A percentile compares a stretch with the other conserved stretches of the same genome.
These are phyloP conservation scores for Prenolepis imparis DNA, from an alignment of 2,888 invertebrate species.

Conservation along the genomic window DNA sequence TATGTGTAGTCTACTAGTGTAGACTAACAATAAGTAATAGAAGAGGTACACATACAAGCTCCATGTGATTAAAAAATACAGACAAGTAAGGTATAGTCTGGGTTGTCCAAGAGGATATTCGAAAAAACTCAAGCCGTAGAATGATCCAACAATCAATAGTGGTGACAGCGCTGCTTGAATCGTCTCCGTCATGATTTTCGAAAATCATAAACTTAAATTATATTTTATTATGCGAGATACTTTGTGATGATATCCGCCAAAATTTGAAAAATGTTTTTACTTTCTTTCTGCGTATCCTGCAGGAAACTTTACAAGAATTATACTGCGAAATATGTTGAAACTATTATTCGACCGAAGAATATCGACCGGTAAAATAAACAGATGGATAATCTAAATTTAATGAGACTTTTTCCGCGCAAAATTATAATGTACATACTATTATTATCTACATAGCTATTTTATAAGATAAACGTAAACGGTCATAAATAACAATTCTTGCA, in stretches of 20 bases:
- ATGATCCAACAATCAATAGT: background rate
- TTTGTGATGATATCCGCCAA: background rate
- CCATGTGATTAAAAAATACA: slow-evolving; percentile 5
- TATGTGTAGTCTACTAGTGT: background rate
- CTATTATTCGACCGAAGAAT: background rate
- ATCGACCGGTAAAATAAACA: background rate
- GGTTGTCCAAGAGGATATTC: slow-evolving; percentile 23
- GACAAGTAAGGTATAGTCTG: background rate
- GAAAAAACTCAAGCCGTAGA: background rate
- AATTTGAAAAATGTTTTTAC: background rate
- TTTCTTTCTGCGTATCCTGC: background rate
- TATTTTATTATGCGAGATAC: background rate
- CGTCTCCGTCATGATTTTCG: background rate
- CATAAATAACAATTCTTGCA: background rate
- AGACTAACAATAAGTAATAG: background rate
- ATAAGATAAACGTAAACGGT: background rate
- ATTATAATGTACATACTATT: too few species aligned
- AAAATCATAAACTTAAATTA: background rate
- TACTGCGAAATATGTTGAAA: background rate
- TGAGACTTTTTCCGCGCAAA: background rate
- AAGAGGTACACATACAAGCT: background rate
- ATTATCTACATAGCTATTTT: background rate
- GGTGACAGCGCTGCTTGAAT: slow-evolving; percentile 12
- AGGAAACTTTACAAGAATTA: background rate
- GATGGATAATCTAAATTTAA: slow-evolving; percentile 5